These are phyloP conservation scores for Phasianus colchicus DNA, from an alignment of 2,113 vertebrate genomes.

Conservation along the genomic window DNA sequence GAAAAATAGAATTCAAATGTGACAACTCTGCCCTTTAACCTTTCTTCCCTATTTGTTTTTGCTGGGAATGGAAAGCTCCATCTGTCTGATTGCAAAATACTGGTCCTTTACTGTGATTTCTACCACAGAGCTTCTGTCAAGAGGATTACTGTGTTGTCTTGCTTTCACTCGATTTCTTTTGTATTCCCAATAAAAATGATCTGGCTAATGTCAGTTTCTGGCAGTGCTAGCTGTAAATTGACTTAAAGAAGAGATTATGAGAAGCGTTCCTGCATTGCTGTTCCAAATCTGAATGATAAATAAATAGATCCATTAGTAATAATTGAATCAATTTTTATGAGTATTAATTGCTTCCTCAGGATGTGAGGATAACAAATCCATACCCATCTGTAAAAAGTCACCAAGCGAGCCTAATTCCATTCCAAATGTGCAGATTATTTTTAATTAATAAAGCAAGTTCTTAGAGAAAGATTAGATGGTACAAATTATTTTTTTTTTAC, in stretches of 20 bases:
- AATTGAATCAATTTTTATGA: not conserved
- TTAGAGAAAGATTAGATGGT: not conserved
- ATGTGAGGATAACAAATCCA: not conserved
- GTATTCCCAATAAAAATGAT: not conserved
- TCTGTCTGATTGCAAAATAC: not conserved
- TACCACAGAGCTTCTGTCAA: not conserved
- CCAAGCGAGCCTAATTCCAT: not conserved
- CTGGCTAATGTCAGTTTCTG: not conserved
- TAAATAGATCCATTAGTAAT: conserved; percentile 30
- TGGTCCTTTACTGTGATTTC: not conserved
- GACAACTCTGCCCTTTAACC: not conserved
- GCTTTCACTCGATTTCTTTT: not conserved
- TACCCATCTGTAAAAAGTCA: not conserved
- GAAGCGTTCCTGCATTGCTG: not conserved
- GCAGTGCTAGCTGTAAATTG: not conserved
- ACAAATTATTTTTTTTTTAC: not conserved
- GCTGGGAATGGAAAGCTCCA: not conserved
- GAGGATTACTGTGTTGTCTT: not conserved
- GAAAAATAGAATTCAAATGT: not conserved
- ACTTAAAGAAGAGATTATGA: not conserved
- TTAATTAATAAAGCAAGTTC: not conserved
- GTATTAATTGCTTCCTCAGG: not conserved
- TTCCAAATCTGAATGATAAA: not conserved
- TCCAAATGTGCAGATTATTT: not conserved
- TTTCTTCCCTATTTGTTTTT: not conserved